Base-by-base conservation (phyloP, 1,140 invertebrate genomes). In the Trachymyrmex cornetzi region DNA sequence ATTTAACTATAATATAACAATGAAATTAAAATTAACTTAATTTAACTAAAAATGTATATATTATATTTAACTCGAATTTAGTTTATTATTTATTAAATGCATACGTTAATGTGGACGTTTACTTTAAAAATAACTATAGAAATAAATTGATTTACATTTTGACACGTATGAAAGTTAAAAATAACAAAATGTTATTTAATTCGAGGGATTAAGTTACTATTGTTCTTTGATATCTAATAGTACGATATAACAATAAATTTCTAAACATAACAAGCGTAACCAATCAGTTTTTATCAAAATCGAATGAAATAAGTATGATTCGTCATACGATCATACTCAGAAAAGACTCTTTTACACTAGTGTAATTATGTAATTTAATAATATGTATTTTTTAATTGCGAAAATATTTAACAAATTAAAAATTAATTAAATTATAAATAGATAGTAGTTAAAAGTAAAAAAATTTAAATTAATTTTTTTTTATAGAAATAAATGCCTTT, bases 281-380 rank as follows among this genome's bases (percentile, higher is more conserved):
- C 30, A 82, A n/a, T 22, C 24, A 77, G 2, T 50, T 77, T 64
- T 34, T 24, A 64, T 38, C 9, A 75, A 74, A 63, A 74, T 74
- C 6, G 5, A 30, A 22, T 74, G 12, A 14, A 14, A 9, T 30
- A 30, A 44, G 1, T 7, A 30, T 30, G 14, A 63, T 38, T 85
- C 2, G 5, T 19, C 1, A 0, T 19, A 27, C 3, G 5, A 53
- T 59, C 4, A 19, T 22, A 5, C 2, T 22, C 0, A 69, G 1
- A 69, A 38, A 61, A 59, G 4, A 14, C 14, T 55, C 12, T 69
- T 27, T 57, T 75, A n/a, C 22, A 48, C 3, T 44, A n/a, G 22
- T 16, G 1, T 34, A 24, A 34, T 27, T 12, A 61, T 30, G 4
- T 30, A 12, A 44, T 50, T n/a, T 12, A 48, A 27, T 30, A 11